Percentiles rank a stretch among this genome's conserved stretches.
phyloP scores from a whole-genome alignment of 2,888 invertebrate genomes.

The Apoderus coryli region DNA sequence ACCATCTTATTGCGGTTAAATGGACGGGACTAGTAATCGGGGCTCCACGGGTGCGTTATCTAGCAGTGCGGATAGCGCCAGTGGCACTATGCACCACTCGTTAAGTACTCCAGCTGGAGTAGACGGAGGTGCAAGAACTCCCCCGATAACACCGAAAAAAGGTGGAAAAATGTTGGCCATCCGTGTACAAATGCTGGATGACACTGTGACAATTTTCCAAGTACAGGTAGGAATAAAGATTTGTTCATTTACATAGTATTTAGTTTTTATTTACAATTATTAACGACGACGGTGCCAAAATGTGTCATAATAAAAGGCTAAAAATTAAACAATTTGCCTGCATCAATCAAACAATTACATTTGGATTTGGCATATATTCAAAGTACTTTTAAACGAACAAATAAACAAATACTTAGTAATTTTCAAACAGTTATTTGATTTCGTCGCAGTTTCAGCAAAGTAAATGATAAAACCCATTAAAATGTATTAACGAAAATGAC shows the following conservation, averaged over 20 bases:
- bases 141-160: conserved; percentile 66
- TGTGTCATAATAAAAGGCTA: not conserved
- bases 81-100: conserved; percentile 58
- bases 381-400: too few relatives aligned
- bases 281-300: not conserved
- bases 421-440: too few relatives aligned
- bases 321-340: too few relatives aligned
- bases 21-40: conserved; percentile 25
- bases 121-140: conserved; percentile 50
- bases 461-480: too few relatives aligned
- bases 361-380: too few relatives aligned
- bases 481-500: too few relatives aligned
- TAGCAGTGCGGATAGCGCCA: conserved; percentile 27
- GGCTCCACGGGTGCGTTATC: conserved; percentile 32
- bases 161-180: conserved; percentile 82
- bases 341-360: too few relatives aligned
- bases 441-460: too few relatives aligned
- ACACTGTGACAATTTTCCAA: conserved; percentile 80
- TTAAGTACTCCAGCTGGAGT: conserved; percentile 74
- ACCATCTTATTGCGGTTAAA: too few relatives aligned
- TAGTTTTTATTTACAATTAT: not conserved
- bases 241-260: too few relatives aligned
- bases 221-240: conserved; percentile 74
- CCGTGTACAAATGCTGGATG: conserved; percentile 79
- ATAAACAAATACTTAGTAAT: too few relatives aligned